A percentile compares a stretch with the other conserved stretches of the same genome.
These are phyloP conservation scores for Archaeoteleia sp. DNA, from an alignment of 2,888 invertebrate genomes.

Conservation along the genomic window DNA sequence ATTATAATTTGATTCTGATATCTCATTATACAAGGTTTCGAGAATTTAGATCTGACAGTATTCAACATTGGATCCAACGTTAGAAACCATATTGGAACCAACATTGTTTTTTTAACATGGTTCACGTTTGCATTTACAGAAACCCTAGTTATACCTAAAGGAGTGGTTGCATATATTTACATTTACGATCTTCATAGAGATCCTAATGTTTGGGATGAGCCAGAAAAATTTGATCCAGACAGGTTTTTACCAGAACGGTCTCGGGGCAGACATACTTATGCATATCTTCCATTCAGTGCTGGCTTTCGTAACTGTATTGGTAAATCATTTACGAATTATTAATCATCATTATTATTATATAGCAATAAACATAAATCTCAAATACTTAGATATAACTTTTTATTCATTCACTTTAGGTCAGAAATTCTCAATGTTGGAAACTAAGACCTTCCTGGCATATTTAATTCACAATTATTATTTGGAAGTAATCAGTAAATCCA, in stretches of 20 bases:
- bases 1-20: too few relatives aligned
- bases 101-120: too few relatives aligned
- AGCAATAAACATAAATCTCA: not conserved
- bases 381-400: not conserved
- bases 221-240: slow-evolving; percentile 80
- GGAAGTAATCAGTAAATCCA: slow-evolving; percentile 4
- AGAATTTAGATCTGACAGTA: too few relatives aligned
- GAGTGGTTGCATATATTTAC: slow-evolving; percentile 76
- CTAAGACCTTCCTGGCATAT: slow-evolving; percentile 23
- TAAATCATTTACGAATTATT: slow-evolving; percentile 58
- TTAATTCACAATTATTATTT: slow-evolving; percentile 17
- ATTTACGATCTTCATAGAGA: slow-evolving; percentile 81
- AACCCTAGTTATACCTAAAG: slow-evolving; percentile 76
- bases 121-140: too few relatives aligned
- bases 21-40: too few relatives aligned
- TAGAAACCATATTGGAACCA: too few relatives aligned
- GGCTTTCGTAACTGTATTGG: slow-evolving; percentile 83
- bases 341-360: not conserved
- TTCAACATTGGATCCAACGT: too few relatives aligned
- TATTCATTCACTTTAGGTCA: slow-evolving; percentile 39
- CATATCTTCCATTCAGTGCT: slow-evolving; percentile 82
- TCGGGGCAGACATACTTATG: slow-evolving; percentile 77
- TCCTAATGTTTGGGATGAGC: slow-evolving; percentile 79
- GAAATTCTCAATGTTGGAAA: slow-evolving; percentile 48
- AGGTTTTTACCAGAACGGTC: slow-evolving; percentile 79